phyloP scores from a whole-genome alignment of 2,888 invertebrate species.

The Luffia ferchaultella region DNA sequence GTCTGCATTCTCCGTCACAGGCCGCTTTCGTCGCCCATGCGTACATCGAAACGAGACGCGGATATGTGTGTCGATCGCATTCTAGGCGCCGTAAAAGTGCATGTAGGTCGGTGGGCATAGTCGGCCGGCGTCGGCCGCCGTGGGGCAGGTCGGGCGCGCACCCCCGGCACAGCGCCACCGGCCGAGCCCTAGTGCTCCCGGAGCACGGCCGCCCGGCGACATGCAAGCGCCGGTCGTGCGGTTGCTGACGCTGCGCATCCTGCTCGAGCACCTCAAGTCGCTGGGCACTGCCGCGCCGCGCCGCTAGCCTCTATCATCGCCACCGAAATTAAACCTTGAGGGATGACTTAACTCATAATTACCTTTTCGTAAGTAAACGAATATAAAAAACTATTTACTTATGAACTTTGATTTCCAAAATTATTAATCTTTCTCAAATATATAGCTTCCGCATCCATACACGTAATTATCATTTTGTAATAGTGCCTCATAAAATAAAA shows the following conservation, averaged over 20 bases:
- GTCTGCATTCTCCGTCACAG: constrained; percentile 62
- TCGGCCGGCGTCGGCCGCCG: constrained; percentile 48
- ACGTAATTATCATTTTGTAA: no score
- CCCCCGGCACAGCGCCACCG: constrained; percentile 14
- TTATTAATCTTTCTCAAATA: constrained; percentile 13
- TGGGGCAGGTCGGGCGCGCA: constrained; percentile 51
- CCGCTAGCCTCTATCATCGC: neutral
- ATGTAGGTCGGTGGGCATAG: constrained; percentile 61
- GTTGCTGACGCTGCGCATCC: neutral
- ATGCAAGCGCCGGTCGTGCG: constrained; percentile 21
- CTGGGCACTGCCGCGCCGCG: neutral
- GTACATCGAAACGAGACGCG: constrained; percentile 67
- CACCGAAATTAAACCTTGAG: neutral
- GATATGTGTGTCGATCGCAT: constrained; percentile 65
- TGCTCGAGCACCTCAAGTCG: neutral
- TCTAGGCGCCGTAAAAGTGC: constrained; percentile 60
- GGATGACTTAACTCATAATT: neutral
- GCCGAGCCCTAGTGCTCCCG: neutral
- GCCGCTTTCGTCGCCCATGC: constrained; percentile 65
- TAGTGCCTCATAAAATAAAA: no score
- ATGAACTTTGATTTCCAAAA: no score
- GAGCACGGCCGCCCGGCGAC: constrained; percentile 24
- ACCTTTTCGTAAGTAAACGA: neutral
- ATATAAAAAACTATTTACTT: neutral
- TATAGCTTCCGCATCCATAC: no score